Evolutionary conservation across 2,888 invertebrate genomes (phyloP).

Genomic region (Graphium colonna): DNA sequence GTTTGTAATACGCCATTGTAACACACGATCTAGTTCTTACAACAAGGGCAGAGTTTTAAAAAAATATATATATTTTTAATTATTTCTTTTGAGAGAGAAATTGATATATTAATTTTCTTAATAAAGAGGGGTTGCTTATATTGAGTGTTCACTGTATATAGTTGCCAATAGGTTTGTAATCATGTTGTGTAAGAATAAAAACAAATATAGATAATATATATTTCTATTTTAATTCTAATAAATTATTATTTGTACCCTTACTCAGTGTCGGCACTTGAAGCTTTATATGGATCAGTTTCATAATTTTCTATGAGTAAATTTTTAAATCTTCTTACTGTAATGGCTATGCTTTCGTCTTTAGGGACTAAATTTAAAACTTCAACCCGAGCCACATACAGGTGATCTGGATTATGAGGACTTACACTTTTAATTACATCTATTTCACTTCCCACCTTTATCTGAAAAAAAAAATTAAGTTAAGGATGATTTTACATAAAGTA

Average conservation of each 20-base stretch:
- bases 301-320: conserved; percentile 87
- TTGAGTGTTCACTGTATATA: too few relatives aligned
- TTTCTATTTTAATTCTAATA: conserved; percentile 23
- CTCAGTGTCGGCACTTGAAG: conserved; percentile 36
- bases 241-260: too few relatives aligned
- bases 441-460: conserved; percentile 86
- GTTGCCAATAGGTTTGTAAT: not conserved
- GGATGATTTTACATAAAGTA: too few relatives aligned
- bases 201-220: not conserved
- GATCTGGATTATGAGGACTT: conserved; percentile 83
- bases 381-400: conserved; percentile 84
- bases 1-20: too few relatives aligned
- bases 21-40: too few relatives aligned
- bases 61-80: too few relatives aligned
- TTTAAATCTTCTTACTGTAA: conserved; percentile 85
- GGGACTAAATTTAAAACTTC: conserved; percentile 79
- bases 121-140: too few relatives aligned
- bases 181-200: not conserved
- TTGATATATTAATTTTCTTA: too few relatives aligned
- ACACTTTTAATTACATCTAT: conserved; percentile 87
- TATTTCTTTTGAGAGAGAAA: too few relatives aligned
- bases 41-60: too few relatives aligned
- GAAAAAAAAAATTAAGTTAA: conserved; percentile 41
- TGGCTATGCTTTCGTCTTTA: conserved; percentile 76
- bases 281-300: conserved; percentile 72